Conservation (phyloP, 1,140 invertebrate genomes). For the Ericerus pela region DNA sequence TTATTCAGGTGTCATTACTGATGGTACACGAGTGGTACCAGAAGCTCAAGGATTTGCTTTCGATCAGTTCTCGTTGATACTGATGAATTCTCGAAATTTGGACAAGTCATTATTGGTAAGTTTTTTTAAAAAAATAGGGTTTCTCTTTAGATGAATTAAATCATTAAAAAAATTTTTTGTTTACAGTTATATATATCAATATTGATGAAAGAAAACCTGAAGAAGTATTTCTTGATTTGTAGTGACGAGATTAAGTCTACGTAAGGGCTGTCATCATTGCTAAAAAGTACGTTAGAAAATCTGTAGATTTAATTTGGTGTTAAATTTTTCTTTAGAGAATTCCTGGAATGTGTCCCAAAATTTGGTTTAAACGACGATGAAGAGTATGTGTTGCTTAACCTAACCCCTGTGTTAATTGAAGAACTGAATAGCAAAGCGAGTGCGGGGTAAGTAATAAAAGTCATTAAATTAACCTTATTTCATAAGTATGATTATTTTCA, state of each 20-base stretch:
- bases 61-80: constrained; percentile 49
- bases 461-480: no score
- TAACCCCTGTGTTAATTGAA: background rate
- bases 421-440: background rate
- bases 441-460: background rate
- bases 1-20: constrained; percentile 30
- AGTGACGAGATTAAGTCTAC: constrained; percentile 17
- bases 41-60: constrained; percentile 46
- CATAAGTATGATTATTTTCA: constrained; percentile 3
- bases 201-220: constrained; percentile 22
- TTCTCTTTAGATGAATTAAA: background rate
- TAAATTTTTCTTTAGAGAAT: no score
- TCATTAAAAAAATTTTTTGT: constrained; percentile 13
- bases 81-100: constrained; percentile 34
- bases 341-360: background rate
- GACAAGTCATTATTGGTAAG: constrained; percentile 31
- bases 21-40: constrained; percentile 28
- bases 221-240: constrained; percentile 22
- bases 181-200: constrained; percentile 23
- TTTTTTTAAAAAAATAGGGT: background rate
- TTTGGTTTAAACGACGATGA: constrained; percentile 1
- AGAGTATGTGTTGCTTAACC: background rate
- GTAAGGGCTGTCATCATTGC: background rate
- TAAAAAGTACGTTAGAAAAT: constrained; percentile 21
- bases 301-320: background rate